These are phyloP conservation scores for Mimumesa dahlbomi DNA, from an alignment of 2,888 invertebrate genomes.

Conservation along the genomic window DNA sequence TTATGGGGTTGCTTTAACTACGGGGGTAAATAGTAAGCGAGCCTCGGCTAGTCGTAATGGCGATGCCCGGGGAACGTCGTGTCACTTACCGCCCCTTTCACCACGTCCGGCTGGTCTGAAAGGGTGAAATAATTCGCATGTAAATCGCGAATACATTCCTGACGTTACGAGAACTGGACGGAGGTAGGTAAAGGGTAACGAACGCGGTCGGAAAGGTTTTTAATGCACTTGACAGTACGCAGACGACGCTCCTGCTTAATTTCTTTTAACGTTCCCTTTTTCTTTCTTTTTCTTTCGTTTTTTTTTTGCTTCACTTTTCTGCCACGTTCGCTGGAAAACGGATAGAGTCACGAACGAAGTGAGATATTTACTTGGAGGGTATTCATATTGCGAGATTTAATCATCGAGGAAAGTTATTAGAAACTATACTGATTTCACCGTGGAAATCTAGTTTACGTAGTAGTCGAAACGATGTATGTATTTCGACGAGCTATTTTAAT, in stretches of 20 bases:
- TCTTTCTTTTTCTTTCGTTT: conserved; percentile 16
- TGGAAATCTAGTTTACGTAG: too few relatives aligned
- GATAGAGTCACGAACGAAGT: conserved; percentile 26
- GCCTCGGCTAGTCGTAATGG: conserved; percentile 56
- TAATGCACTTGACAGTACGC: neutral
- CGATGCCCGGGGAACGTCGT: conserved; percentile 49
- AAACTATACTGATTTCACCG: too few relatives aligned
- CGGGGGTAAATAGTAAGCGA: conserved; percentile 63
- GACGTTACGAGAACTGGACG: conserved; percentile 22
- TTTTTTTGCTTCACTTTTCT: neutral
- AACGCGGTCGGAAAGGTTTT: conserved; percentile 23
- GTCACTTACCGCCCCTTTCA: conserved; percentile 51
- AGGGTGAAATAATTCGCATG: conserved; percentile 61
- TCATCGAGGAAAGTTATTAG: neutral
- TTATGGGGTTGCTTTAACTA: conserved; percentile 70
- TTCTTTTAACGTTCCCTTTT: conserved; percentile 1
- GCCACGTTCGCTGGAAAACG: conserved; percentile 1
- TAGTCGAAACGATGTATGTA: too few relatives aligned
- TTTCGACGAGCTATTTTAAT: too few relatives aligned
- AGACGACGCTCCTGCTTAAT: too few relatives aligned
- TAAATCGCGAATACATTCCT: conserved; percentile 56
- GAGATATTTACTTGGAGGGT: neutral
- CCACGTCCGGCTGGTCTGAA: conserved; percentile 25
- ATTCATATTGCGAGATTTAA: too few relatives aligned
- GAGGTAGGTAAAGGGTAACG: conserved; percentile 40